phyloP scores from a whole-genome alignment of 2,888 invertebrate genomes.

The Augochlorella aurata region DNA sequence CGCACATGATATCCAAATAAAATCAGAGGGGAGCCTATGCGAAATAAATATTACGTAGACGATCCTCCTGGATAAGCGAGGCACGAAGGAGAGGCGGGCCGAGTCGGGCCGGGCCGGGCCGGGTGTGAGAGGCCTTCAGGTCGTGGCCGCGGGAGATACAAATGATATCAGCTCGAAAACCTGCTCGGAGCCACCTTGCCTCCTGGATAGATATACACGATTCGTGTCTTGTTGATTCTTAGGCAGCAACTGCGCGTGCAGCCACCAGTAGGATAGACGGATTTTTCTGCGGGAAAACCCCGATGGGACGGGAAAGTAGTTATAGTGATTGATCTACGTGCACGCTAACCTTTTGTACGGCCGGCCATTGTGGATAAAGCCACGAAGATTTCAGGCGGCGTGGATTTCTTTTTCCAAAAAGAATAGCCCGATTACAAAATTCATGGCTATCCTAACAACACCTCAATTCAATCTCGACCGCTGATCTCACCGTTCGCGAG shows the following conservation, averaged over 20 bases:
- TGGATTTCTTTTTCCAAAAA: neutral
- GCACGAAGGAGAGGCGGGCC: conserved; percentile 49
- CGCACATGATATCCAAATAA: conserved; percentile 66
- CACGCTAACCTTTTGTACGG: conserved; percentile 26
- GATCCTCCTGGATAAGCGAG: conserved; percentile 63
- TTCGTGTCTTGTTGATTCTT: conserved; percentile 44
- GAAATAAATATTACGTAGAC: conserved; percentile 70
- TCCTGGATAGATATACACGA: conserved; percentile 52
- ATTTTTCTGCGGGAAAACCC: conserved; percentile 22
- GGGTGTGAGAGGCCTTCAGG: conserved; percentile 59
- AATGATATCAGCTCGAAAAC: conserved; percentile 71
- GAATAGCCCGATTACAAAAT: conserved; percentile 16
- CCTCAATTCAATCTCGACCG: conserved; percentile 9
- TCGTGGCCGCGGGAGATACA: conserved; percentile 66
- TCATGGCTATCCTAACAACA: conserved; percentile 4
- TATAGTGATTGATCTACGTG: conserved; percentile 28
- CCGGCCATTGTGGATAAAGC: neutral
- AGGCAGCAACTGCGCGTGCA: conserved; percentile 24
- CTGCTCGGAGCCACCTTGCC: conserved; percentile 66
- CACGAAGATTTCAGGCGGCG: neutral
- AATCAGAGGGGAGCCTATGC: conserved; percentile 64
- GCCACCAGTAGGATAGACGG: conserved; percentile 11
- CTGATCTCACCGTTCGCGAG: conserved; percentile 19
- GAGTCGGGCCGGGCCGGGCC: conserved; percentile 14
- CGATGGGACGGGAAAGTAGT: conserved; percentile 32